These are phyloP conservation scores for Eubasilissa splendida DNA, from an alignment of 2,888 invertebrate species.

Conservation along the genomic window DNA sequence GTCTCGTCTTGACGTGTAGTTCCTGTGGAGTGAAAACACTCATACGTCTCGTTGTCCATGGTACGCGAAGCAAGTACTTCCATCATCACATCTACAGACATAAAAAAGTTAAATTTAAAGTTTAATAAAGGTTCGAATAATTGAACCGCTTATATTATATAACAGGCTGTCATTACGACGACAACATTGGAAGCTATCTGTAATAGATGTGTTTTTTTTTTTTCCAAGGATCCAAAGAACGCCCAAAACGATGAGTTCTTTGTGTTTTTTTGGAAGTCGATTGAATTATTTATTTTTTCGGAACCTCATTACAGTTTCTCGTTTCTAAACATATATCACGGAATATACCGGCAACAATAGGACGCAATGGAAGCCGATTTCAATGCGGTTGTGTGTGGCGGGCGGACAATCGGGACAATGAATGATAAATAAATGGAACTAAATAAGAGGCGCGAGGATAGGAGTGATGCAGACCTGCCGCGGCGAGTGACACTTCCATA, in stretches of 20 bases:
- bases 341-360: slow-evolving; percentile 6
- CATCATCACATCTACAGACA: too few species aligned
- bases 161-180: too few species aligned
- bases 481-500: slow-evolving; percentile 13
- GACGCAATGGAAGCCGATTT: slow-evolving; percentile 41
- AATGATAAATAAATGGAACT: slow-evolving; percentile 53
- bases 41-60: too few species aligned
- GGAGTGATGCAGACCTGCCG: slow-evolving; percentile 1
- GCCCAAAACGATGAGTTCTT: background rate
- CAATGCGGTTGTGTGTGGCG: slow-evolving; percentile 35
- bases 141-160: too few species aligned
- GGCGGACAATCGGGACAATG: slow-evolving; percentile 43
- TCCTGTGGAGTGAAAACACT: too few species aligned
- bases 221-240: background rate
- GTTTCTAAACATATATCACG: slow-evolving; percentile 31
- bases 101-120: too few species aligned
- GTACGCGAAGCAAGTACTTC: too few species aligned
- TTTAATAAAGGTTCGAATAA: too few species aligned
- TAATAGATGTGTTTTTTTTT: background rate
- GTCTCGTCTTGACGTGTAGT: too few species aligned
- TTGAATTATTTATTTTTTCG: slow-evolving; percentile 2
- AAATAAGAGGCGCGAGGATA: slow-evolving; percentile 44
- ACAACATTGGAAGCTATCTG: too few species aligned
- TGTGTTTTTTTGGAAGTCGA: background rate
- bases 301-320: slow-evolving; percentile 10